Evolutionary conservation across 2,888 invertebrate genomes (phyloP), one percentile per base, ranked within the genome.

Genomic region (Pristionchus entomophagus): DNA sequence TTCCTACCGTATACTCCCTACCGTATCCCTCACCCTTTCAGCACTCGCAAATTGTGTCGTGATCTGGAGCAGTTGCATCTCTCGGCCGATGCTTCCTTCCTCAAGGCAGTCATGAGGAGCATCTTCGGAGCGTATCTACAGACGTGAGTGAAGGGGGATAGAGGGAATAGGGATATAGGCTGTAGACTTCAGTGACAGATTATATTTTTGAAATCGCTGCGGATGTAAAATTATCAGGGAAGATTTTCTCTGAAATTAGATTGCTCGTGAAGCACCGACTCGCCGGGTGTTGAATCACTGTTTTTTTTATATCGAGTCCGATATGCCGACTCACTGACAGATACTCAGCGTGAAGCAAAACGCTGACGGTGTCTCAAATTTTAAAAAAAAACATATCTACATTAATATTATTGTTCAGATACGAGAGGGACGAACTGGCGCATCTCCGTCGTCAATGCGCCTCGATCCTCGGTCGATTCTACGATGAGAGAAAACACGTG

Each of bases 401-500:
- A n/a, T n/a, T n/a, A n/a, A n/a, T n/a, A n/a, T n/a, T n/a, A n/a
- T n/a, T 56, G 32, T 84, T 2, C 73, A 84, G 84, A n/a, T 84
- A 84, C 73, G 32, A 69, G 35, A 84, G 88, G n/a, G 91, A 90
- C 84, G 98, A 98, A 94, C 95, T 95, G 0, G 95, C 96, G 86
- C 96, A 96, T 89, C 95, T 99, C 32, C 96, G 96, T 88, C 96
- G 96, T 26, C 96, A 96, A 90, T 96, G 96, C 90, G 95, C 96
- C 0, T 94, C 95, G 14, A 96, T 96, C 88, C 95, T 99, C 56
- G 96, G 96, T 86, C 95, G 96, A 86, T 99, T 97, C 94, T 99
- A 99, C 93, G 96, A 96, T 65, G 96, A 96, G 49, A 97, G 97
- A 94, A 96, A 96, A 91, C 99, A 99, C 94, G 96, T 97, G 91